Evolutionary conservation across 2,888 invertebrate genomes (phyloP).

Genomic region (Platycnemis pennipes): DNA sequence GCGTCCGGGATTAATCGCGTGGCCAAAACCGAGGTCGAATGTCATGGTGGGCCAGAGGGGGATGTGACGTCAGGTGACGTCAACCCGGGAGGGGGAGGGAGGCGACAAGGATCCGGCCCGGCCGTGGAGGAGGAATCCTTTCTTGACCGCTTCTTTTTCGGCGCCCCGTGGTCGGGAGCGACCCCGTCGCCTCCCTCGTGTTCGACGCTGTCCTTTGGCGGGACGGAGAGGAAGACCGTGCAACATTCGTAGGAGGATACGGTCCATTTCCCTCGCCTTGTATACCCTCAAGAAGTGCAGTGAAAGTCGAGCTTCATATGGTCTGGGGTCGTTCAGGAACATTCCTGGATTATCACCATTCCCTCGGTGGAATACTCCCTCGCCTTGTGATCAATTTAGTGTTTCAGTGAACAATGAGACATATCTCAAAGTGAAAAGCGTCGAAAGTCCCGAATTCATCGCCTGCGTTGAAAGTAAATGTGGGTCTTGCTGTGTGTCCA

Average conservation of each 20-base stretch:
- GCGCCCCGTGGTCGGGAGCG: neutral
- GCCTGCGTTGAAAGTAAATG: neutral
- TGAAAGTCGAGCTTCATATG: neutral
- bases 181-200: neutral
- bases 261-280: neutral
- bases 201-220: neutral
- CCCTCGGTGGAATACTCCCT: neutral
- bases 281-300: neutral
- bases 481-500: neutral
- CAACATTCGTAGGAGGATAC: neutral
- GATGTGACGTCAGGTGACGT: constrained; percentile 1
- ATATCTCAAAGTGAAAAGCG: too few species aligned
- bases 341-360: neutral
- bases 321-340: neutral
- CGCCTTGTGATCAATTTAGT: neutral
- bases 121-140: neutral
- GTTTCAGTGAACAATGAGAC: neutral
- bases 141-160: neutral
- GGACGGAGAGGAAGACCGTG: neutral
- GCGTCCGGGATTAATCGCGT: neutral
- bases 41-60: neutral
- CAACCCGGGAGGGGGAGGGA: neutral
- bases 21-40: neutral
- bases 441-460: neutral
- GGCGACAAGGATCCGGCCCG: neutral